These are phyloP conservation scores for Alosa alosa DNA, from an alignment of 2,113 vertebrate genomes.

Conservation along the genomic window DNA sequence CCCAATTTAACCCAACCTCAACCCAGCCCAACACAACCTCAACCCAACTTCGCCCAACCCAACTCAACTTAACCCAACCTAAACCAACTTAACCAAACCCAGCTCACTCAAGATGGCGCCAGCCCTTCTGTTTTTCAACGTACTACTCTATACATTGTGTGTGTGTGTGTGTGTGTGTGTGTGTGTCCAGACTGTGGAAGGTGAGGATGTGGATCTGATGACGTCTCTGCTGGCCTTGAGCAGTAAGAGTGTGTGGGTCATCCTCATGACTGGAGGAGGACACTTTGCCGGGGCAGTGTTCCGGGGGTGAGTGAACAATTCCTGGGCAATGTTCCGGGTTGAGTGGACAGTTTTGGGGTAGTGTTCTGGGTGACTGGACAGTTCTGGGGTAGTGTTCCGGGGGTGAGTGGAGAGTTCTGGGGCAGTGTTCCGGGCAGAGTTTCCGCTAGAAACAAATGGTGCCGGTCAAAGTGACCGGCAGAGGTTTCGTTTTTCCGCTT, in stretches of 20 bases:
- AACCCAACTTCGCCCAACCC: too few species aligned
- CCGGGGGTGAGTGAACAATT: conserved; percentile 34
- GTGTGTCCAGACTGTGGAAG: conserved; percentile 40
- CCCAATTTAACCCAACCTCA: too few species aligned
- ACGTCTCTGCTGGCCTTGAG: conserved; percentile 68
- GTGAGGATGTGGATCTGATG: conserved; percentile 55
- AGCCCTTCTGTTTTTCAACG: too few species aligned
- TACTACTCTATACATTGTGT: neutral
- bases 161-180: conserved; percentile 5
- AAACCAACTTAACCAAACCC: too few species aligned
- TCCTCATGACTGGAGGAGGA: conserved; percentile 92
- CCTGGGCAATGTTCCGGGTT: too few species aligned
- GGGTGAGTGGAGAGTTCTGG: too few species aligned
- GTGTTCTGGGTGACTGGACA: neutral
- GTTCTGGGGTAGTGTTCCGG: neutral
- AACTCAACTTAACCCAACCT: too few species aligned
- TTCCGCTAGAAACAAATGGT: too few species aligned
- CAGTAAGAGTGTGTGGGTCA: conserved; percentile 72
- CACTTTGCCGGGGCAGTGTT: conserved; percentile 95
- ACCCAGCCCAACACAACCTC: too few species aligned
- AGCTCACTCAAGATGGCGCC: too few species aligned
- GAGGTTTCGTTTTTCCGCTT: too few species aligned
- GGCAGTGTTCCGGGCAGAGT: neutral
- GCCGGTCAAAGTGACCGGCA: too few species aligned
- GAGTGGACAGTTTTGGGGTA: neutral